Percentiles rank a stretch among this genome's conserved stretches.
phyloP scores from a whole-genome alignment of 1,140 invertebrate genomes.

The Magallana ariakensis region DNA sequence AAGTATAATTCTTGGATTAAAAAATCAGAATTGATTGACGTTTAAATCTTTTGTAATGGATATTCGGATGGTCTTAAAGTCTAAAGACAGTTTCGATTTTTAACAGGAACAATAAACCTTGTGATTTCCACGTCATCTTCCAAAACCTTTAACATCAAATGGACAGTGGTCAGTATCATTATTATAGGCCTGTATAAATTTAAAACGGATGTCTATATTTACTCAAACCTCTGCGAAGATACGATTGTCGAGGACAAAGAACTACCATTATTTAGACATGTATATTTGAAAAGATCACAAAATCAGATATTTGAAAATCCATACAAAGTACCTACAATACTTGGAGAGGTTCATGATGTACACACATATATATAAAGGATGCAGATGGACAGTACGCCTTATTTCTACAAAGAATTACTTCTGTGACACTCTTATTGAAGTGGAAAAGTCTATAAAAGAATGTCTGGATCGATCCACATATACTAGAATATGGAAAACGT shows the following conservation, averaged over 20 bases:
- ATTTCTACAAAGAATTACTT: neutral
- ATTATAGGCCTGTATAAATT: neutral
- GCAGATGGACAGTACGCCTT: neutral
- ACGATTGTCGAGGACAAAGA: slow-evolving; percentile 37
- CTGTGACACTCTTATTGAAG: slow-evolving; percentile 2
- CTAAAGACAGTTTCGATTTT: neutral
- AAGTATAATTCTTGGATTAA: slow-evolving; percentile 51
- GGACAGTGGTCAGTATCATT: slow-evolving; percentile 16
- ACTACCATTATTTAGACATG: no score
- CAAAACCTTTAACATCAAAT: neutral
- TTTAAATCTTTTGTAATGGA: neutral
- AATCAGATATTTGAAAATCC: neutral
- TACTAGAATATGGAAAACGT: slow-evolving; percentile 20
- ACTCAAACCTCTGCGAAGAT: slow-evolving; percentile 42
- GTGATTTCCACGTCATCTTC: neutral
- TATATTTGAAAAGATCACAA: slow-evolving; percentile 29
- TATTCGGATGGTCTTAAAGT: neutral
- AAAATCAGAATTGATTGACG: neutral
- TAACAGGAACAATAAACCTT: slow-evolving; percentile 5
- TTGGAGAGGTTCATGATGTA: slow-evolving; percentile 42
- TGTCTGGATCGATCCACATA: neutral
- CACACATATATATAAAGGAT: slow-evolving; percentile 52
- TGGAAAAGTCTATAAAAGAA: slow-evolving; percentile 9
- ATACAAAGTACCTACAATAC: slow-evolving; percentile 40
- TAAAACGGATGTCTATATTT: neutral